Conservation (phyloP, 53 echinoderm and acorn worm species). For the Temnopleurus reevesii region DNA sequence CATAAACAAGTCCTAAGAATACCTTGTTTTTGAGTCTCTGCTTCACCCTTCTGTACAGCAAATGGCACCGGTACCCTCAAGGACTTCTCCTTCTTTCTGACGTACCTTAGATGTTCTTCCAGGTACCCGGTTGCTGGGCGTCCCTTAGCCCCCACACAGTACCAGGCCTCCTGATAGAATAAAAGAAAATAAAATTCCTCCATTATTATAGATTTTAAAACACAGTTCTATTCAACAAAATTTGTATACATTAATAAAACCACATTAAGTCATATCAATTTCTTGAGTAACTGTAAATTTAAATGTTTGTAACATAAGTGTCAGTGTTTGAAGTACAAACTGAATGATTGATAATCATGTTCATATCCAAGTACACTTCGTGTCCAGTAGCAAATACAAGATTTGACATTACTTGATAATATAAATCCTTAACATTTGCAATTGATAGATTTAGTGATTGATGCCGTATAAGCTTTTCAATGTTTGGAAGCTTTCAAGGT, state of each 20-base stretch:
- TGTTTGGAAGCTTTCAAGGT: not conserved
- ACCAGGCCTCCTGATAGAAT: constrained; percentile 36
- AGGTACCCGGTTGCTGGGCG: constrained; percentile 61
- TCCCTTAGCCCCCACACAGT: constrained; percentile 41
- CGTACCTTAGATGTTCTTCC: constrained; percentile 56
- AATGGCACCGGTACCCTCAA: not conserved
- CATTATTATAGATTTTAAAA: not conserved
- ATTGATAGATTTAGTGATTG: constrained; percentile 10
- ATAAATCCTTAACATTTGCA: too few species aligned
- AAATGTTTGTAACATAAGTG: not conserved
- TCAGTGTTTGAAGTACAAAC: not conserved
- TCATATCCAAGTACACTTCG: not conserved
- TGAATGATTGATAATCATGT: not conserved
- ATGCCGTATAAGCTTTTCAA: not conserved
- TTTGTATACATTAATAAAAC: constrained; percentile 1
- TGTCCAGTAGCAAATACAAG: not conserved
- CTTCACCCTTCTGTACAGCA: constrained; percentile 3
- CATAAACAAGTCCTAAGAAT: not conserved
- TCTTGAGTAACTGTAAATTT: not conserved
- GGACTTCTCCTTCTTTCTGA: constrained; percentile 45
- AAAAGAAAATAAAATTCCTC: constrained; percentile 1
- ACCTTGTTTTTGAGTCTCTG: constrained; percentile 8
- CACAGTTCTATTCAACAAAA: not conserved
- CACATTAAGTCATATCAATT: not conserved
- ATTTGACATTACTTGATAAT: constrained; percentile 4